Conservation (phyloP, 1,140 invertebrate species). For the Popillia japonica region DNA sequence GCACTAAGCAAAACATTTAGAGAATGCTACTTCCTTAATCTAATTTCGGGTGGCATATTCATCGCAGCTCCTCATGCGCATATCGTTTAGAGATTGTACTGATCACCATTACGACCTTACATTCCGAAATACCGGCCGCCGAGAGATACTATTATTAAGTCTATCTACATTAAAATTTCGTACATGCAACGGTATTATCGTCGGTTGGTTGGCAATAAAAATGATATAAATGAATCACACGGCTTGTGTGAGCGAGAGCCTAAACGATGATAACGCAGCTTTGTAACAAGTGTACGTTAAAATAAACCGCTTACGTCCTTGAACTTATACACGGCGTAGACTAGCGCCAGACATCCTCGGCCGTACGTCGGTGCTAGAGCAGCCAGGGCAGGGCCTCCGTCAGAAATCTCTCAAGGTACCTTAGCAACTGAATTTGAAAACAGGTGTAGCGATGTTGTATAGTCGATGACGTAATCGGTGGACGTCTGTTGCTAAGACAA, state of each 20-base stretch:
- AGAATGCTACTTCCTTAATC: no score
- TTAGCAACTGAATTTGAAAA: conserved; percentile 34
- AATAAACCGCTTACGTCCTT: conserved; percentile 31
- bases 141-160: conserved; percentile 12
- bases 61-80: background rate
- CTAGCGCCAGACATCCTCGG: conserved; percentile 23
- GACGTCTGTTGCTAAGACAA: conserved; percentile 25
- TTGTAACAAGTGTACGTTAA: conserved; percentile 20
- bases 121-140: background rate
- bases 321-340: conserved; percentile 23
- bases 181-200: conserved; percentile 3
- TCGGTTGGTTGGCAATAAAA: conserved; percentile 12
- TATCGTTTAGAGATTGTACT: conserved; percentile 1
- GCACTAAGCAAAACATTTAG: no score
- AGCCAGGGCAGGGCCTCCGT: background rate
- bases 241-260: background rate
- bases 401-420: conserved; percentile 32
- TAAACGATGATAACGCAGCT: conserved; percentile 17
- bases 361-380: conserved; percentile 4
- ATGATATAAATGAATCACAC: conserved; percentile 25
- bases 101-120: background rate
- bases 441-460: conserved; percentile 11
- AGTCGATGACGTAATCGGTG: conserved; percentile 11
- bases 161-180: background rate
- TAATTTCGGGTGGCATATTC: background rate